A percentile compares a stretch with the other conserved stretches of the same genome.
Evolutionary conservation across 2,888 invertebrate species (phyloP).

Genomic region (Cataglyphis albicans): DNA sequence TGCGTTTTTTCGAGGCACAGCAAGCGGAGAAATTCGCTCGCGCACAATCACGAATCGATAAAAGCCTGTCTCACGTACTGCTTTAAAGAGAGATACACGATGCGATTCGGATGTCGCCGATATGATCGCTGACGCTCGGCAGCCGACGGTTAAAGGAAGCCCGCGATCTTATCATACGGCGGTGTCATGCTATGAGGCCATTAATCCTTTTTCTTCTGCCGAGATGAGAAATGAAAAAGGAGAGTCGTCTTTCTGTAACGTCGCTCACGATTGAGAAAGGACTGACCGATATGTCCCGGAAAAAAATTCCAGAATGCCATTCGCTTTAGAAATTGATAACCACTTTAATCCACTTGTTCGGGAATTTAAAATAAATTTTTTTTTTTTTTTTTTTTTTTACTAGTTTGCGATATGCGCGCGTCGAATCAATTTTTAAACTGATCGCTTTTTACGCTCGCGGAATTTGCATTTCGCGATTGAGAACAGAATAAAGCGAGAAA

Average conservation of each 20-base stretch:
- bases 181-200: conserved; percentile 78
- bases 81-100: conserved; percentile 67
- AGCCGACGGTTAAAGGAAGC: conserved; percentile 74
- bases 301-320: conserved; percentile 54
- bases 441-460: background rate
- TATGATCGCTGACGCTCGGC: conserved; percentile 75
- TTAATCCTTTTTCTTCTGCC: conserved; percentile 77
- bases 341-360: conserved; percentile 61
- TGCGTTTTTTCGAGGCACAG: conserved; percentile 19
- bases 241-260: conserved; percentile 17
- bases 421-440: conserved; percentile 5
- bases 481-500: background rate
- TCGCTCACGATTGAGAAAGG: conserved; percentile 22
- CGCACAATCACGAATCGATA: conserved; percentile 68
- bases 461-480: conserved; percentile 18
- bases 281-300: conserved; percentile 33
- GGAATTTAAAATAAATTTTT: conserved; percentile 37
- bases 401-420: background rate
- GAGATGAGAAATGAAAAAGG: conserved; percentile 50
- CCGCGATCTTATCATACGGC: conserved; percentile 78
- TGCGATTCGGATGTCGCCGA: conserved; percentile 78
- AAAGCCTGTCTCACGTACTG: conserved; percentile 65
- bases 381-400: background rate
- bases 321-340: conserved; percentile 65
- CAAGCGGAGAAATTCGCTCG: conserved; percentile 32